Conservation (phyloP, 2,113 vertebrate species). For the Paradoxurus hermaphroditus region DNA sequence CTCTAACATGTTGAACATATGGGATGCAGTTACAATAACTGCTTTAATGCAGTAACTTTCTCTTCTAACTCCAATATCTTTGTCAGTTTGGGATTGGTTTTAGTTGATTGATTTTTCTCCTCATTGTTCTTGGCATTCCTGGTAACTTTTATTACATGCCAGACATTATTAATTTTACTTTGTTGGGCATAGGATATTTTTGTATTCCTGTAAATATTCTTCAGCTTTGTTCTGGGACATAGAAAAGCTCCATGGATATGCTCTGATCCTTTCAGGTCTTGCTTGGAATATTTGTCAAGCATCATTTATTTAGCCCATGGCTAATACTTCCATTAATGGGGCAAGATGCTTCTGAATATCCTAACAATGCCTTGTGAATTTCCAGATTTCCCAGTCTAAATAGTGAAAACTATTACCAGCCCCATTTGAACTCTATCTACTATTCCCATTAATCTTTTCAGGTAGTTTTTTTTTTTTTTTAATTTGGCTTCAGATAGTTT, state of each 20-base stretch:
- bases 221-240: not conserved
- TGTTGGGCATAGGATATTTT: not conserved
- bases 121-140: not conserved
- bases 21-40: not conserved
- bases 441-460: not conserved
- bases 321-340: not conserved
- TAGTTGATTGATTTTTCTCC: not conserved
- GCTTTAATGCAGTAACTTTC: not conserved
- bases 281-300: not conserved
- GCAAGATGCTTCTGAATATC: not conserved
- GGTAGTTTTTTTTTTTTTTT: not conserved
- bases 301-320: not conserved
- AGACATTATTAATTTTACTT: not conserved
- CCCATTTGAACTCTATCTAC: not conserved
- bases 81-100: not conserved
- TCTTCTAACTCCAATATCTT: not conserved
- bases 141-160: not conserved
- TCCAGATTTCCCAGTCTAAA: not conserved
- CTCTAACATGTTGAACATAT: not conserved
- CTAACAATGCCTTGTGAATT: not conserved
- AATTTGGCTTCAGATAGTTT: not conserved
- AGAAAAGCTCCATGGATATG: not conserved
- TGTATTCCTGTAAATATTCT: not conserved
- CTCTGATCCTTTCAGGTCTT: not conserved
- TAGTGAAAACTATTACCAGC: not conserved